phyloP scores from a whole-genome alignment of 2,888 invertebrate genomes.

The Drosophila recens region DNA sequence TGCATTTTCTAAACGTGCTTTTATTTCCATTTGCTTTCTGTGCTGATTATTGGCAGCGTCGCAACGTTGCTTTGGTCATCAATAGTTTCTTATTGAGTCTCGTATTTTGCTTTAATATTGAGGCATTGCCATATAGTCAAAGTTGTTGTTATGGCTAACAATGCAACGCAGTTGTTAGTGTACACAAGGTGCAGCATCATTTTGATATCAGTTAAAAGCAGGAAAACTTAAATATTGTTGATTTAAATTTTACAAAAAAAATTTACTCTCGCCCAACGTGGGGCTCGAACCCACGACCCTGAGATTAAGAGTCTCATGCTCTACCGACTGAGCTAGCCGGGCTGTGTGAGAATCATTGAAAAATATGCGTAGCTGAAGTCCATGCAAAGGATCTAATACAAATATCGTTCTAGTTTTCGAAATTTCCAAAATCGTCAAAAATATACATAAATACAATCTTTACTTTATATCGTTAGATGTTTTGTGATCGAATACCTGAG shows the following conservation, averaged over 20 bases:
- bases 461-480: no score
- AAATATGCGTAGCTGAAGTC: not conserved
- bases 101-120: constrained; percentile 44
- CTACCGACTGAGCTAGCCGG: constrained; percentile 80
- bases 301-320: constrained; percentile 81
- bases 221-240: not conserved
- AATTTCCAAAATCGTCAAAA: not conserved
- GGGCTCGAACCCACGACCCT: constrained; percentile 80
- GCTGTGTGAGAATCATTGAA: constrained; percentile 17
- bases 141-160: constrained; percentile 43
- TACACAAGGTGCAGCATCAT: constrained; percentile 26
- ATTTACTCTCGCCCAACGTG: constrained; percentile 66
- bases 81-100: constrained; percentile 48
- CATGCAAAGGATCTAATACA: constrained; percentile 6
- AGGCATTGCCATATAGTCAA: constrained; percentile 25
- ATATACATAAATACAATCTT: no score
- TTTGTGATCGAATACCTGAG: no score
- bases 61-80: constrained; percentile 20
- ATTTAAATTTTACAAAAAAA: constrained; percentile 1
- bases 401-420: not conserved
- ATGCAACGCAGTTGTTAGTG: constrained; percentile 48
- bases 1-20: constrained; percentile 72
- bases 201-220: not conserved
- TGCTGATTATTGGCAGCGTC: constrained; percentile 18
- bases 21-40: constrained; percentile 54